Base-by-base conservation (phyloP, 2,888 invertebrate species). In the Ganaspis brasiliensis region DNA sequence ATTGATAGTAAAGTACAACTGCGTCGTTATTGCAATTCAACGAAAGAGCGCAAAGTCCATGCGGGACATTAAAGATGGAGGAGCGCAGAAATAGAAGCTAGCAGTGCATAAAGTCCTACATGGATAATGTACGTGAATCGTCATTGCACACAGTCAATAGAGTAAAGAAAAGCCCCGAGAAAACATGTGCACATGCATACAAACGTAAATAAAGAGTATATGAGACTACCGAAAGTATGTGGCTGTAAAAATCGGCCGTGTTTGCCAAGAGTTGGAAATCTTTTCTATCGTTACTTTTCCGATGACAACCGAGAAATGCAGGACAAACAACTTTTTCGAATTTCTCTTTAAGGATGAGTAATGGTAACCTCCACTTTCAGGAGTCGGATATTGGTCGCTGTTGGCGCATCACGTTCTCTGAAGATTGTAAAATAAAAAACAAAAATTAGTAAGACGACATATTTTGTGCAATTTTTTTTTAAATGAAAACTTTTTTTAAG, bases 281-380 rank as follows among this genome's bases (percentile, higher is more conserved):
- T 87, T 83, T 77, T 56, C 81, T 75, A 75, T 78, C 82, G 82
- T 79, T 80, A 81, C 81, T 80, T 77, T 72, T 80, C 82, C 81
- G 82, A 83, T 82, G 78, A 78, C 84, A 81, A 84, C 83, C 83
- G 81, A 80, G 82, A 85, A 85, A 86, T 86, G 86, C 88, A 87
- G 88, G 89, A 88, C 89, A 89, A 90, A 89, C 90, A 89, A 90
- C 89, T 90, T 89, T 87, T 88, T 89, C 87, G 86, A 87, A 85
- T 86, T 86, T 82, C 86, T 83, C 84, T 83, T 82, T 81, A 85
- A 86, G 84, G 83, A 88, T 88, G 87, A 87, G 79, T 88, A 85
- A 88, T 87, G 83, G 83, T 82, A 82, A 86, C 86, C n/a, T 87
- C 86, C 84, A 86, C 89, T 86, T 88, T 87, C 83, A 84, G 83